Base-by-base conservation (phyloP, 2,113 vertebrate genomes). In the Phalacrocorax carbo region DNA sequence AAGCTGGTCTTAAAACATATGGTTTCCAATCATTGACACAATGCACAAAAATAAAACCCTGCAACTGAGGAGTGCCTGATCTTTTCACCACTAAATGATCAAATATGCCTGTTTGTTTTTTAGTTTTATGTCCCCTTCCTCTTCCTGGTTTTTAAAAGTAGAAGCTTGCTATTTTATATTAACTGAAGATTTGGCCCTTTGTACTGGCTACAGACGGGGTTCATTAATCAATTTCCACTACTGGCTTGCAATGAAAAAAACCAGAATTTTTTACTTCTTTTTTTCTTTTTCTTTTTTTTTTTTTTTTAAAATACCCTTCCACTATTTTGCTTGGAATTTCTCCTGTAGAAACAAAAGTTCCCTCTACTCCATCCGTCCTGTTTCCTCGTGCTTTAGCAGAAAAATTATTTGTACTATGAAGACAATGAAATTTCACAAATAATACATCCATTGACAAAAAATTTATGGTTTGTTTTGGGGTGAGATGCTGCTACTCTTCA, bases 1-100 rank as follows among this genome's bases (percentile, higher is more conserved):
- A 97, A 97, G 95, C 94, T 70, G 88, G 82, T 94, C 96, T 95
- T 92, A 95, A 96, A 95, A 95, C 97, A 96, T 97, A 94, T 96
- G 96, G 97, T 91, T 95, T 91, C 90, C 90, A 96, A 96, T 93
- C 88, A 7, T 49, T 95, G 94, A 96, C 96, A 94, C 96, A 97
- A 96, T 84, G 77, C 93, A 81, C 90, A 97, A 97, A 94, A 97
- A 95, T 96, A 95, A 90, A 93, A 80, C 66, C 88, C 89, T 92
- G 72, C 80, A 52, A 89, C 87, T n/a, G 60, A 95, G 77, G 91
- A 96, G 77, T 34, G 88, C 86, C 92, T 87, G 88, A 77, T 91
- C 82, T 90, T 65, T 92, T 93, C 90, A 94, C 94, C 85, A 71
- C 96, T 93, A 95, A 93, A 80, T 81, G 82, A 93, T 96, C 88